Percentiles rank a stretch among this genome's conserved stretches.
Conservation (phyloP, 2,797 vertebrate genomes). For the Trachurus trachurus region DNA sequence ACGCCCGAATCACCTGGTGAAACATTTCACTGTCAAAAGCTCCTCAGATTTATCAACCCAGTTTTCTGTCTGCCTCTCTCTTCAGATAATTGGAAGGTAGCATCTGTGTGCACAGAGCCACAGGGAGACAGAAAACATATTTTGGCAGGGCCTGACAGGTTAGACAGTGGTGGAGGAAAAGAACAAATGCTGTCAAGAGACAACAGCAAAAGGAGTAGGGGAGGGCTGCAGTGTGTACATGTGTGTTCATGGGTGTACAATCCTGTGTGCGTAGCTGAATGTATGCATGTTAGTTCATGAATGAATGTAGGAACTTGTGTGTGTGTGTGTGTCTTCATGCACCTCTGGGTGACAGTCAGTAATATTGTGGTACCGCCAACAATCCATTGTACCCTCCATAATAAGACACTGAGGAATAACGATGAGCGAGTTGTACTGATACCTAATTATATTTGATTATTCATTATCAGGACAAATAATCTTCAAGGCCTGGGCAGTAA, state of each 20-base stretch:
- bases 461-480: too few species aligned
- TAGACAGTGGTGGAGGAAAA: slow-evolving; percentile 67
- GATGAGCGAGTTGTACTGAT: too few species aligned
- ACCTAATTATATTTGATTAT: too few species aligned
- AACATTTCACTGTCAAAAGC: slow-evolving; percentile 72
- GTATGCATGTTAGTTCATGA: slow-evolving; percentile 8
- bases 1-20: slow-evolving; percentile 52
- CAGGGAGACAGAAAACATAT: slow-evolving; percentile 77
- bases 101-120: slow-evolving; percentile 65
- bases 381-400: background rate
- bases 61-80: slow-evolving; percentile 67
- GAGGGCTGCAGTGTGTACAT: slow-evolving; percentile 20
- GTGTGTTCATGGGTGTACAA: background rate
- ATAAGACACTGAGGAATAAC: background rate
- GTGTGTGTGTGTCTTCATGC: background rate
- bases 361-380: too few species aligned
- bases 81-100: slow-evolving; percentile 82
- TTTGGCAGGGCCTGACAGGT: slow-evolving; percentile 79
- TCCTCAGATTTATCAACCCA: slow-evolving; percentile 77
- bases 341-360: background rate
- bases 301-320: background rate
- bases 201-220: slow-evolving; percentile 36
- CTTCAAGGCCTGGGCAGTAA: too few species aligned
- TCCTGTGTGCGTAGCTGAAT: background rate
- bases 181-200: slow-evolving; percentile 65